phyloP scores from a whole-genome alignment of 2,888 invertebrate genomes.

The Xanthorhoe spadicearia region DNA sequence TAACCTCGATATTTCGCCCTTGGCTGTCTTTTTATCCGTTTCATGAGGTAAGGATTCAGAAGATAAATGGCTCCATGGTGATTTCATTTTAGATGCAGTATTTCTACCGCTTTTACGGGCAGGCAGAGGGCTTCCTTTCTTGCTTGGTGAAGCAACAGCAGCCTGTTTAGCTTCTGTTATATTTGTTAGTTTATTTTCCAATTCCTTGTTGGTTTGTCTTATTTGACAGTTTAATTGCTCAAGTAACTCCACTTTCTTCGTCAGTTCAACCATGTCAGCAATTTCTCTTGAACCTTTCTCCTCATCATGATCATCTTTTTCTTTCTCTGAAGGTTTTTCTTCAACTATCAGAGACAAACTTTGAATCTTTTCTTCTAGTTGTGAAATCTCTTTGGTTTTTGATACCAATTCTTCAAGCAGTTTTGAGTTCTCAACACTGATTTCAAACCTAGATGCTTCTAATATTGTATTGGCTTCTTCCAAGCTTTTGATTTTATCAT shows the following conservation, averaged over 20 bases:
- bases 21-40: constrained; percentile 68
- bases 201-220: constrained; percentile 80
- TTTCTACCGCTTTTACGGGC: constrained; percentile 73
- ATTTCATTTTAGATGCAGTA: constrained; percentile 72
- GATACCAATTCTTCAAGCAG: constrained; percentile 81
- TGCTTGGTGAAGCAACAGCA: constrained; percentile 58
- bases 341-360: constrained; percentile 49
- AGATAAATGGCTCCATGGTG: constrained; percentile 77
- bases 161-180: constrained; percentile 62
- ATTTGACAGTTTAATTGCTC: constrained; percentile 82
- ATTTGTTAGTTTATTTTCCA: constrained; percentile 78
- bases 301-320: constrained; percentile 75
- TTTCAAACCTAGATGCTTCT: constrained; percentile 77
- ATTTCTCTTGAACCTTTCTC: constrained; percentile 85
- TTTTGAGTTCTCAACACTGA: constrained; percentile 82
- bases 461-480: constrained; percentile 84
- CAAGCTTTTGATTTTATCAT: constrained; percentile 81
- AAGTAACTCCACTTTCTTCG: constrained; percentile 80
- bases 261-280: constrained; percentile 71
- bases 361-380: constrained; percentile 67
- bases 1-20: constrained; percentile 67
- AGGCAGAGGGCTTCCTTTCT: constrained; percentile 73
- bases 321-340: constrained; percentile 50
- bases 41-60: constrained; percentile 71
- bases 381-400: constrained; percentile 73